Evolutionary conservation across 2,797 vertebrate species (phyloP), one percentile per base, ranked within the genome.

Genomic region (Labroides dimidiatus): DNA sequence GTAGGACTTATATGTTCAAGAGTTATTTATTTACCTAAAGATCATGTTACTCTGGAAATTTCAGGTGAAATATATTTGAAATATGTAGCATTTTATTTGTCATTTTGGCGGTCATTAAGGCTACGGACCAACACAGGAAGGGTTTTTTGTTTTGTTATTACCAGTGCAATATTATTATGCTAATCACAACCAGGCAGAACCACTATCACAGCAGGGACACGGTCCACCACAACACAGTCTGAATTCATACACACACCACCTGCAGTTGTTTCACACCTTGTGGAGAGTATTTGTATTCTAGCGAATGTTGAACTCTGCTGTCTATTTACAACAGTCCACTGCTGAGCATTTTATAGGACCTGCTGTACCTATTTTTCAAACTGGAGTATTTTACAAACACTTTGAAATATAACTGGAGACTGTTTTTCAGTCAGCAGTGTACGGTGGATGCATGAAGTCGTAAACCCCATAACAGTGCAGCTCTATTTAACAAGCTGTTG

Each of bases 11-110:
- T 74, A 94, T 80, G 90, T 93, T 84, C 61, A 90, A 94, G 92
- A 95, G 91, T 89, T 96, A 96, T 97, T 98, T 97, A 97, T 97
- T 95, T 96, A 94, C 68, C 66, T 72, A 87, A 71, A 78, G 57
- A 69, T 81, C 83, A 77, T 94, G 92, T 94, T 93, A 92, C 77
- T 89, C 73, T 87, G 86, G 90, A 93, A 91, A 92, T 92, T 95
- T 95, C 93, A 94, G 94, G 92, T 94, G 92, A 95, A 91, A 72
- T 87, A 81, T 92, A 89, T 93, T 94, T 93, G 91, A 93, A 84
- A 93, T 93, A 95, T 95, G 88, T 93, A 90, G 91, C 89, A 88
- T 94, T 92, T 91, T 72, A 20, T 87, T 82, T 84, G 75, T 87
- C 52, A 44, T 30, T 81, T 91, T 90, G 93, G 93, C 86, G 80